A percentile compares a stretch with the other conserved stretches of the same genome.
Conservation (phyloP, 2,888 invertebrate genomes). For the Dynastes grantii region DNA sequence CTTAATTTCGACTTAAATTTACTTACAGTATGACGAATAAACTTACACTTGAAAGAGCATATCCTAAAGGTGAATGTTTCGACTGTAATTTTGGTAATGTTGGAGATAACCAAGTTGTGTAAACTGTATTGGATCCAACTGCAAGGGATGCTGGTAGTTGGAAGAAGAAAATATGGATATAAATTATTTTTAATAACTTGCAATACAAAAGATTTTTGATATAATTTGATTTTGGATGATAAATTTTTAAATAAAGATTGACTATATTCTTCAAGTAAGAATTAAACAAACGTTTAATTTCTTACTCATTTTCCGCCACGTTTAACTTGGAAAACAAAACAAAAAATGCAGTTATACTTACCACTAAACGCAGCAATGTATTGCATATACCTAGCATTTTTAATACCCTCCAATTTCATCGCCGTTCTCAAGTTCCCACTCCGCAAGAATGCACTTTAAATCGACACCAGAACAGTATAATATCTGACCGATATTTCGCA, state of each 20-base stretch:
- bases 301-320: too few relatives aligned
- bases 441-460: not conserved
- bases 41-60: constrained; percentile 52
- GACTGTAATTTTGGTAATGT: constrained; percentile 55
- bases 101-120: constrained; percentile 58
- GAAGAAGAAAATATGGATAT: not conserved
- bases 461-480: not conserved
- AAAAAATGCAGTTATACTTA: constrained; percentile 39
- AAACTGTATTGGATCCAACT: constrained; percentile 54
- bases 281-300: not conserved
- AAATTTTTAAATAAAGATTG: too few relatives aligned
- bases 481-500: constrained; percentile 4
- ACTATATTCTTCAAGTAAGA: not conserved
- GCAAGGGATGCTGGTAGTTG: constrained; percentile 52
- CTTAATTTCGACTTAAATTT: too few relatives aligned
- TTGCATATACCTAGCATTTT: constrained; percentile 53
- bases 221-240: too few relatives aligned
- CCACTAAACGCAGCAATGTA: constrained; percentile 55
- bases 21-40: too few relatives aligned
- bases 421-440: not conserved
- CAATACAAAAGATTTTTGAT: not conserved
- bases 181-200: not conserved
- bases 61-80: constrained; percentile 57
- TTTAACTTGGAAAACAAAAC: not conserved
- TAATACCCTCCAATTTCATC: constrained; percentile 45